Evolutionary conservation across 2,113 vertebrate species (phyloP).

Genomic region (Neotoma lepida): DNA sequence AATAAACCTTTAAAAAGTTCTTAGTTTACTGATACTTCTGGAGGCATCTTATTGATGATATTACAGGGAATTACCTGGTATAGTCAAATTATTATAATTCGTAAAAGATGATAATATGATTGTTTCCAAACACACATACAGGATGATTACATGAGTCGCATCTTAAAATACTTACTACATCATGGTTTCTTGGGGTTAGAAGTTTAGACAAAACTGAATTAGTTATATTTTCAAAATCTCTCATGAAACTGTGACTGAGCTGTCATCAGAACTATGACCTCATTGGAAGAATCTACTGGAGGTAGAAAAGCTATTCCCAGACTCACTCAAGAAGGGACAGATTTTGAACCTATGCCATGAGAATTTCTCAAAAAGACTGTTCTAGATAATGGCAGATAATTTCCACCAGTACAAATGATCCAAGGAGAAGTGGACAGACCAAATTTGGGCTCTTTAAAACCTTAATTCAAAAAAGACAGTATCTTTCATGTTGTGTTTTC

Average conservation of each 20-base stretch:
- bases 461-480: neutral
- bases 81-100: conserved; percentile 18
- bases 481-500: neutral
- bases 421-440: neutral
- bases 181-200: neutral
- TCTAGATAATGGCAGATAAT: neutral
- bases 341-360: neutral
- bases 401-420: neutral
- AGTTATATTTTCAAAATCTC: neutral
- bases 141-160: neutral
- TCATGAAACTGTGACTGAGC: neutral
- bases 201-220: neutral
- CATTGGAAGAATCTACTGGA: neutral
- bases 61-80: neutral
- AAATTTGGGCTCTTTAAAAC: neutral
- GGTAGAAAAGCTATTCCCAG: neutral
- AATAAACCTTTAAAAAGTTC: neutral
- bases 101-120: neutral
- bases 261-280: neutral
- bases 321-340: neutral
- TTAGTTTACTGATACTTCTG: neutral
- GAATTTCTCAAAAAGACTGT: neutral
- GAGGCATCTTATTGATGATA: neutral
- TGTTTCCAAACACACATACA: neutral
- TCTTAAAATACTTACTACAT: neutral